phyloP scores from a whole-genome alignment of 2,113 vertebrate genomes.

The Arizona elegans region DNA sequence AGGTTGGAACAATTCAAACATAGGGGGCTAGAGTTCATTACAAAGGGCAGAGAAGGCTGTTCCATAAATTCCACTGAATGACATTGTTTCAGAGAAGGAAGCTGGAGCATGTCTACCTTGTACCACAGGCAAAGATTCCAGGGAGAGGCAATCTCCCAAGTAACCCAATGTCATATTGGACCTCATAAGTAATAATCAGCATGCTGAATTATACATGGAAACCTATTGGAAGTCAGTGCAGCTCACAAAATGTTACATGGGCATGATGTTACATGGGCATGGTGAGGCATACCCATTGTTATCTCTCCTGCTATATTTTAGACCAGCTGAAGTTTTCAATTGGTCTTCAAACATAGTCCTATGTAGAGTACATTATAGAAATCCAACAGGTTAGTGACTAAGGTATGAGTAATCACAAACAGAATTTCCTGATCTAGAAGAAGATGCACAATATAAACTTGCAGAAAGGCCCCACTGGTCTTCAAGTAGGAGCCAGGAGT shows the following conservation, averaged over 20 bases:
- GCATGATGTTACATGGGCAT: not conserved
- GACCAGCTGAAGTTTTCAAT: not conserved
- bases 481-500: not conserved
- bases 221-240: not conserved
- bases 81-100: not conserved
- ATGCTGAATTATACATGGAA: not conserved
- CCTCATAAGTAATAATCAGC: not conserved
- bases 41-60: not conserved
- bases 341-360: not conserved
- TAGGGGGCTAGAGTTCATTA: not conserved
- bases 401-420: not conserved
- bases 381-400: not conserved
- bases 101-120: not conserved
- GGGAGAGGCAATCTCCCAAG: not conserved
- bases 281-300: not conserved
- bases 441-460: not conserved
- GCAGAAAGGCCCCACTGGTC: not conserved
- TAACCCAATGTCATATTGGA: not conserved
- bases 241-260: not conserved
- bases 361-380: not conserved
- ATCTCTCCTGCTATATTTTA: not conserved
- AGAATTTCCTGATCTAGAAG: not conserved
- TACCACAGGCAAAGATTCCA: not conserved
- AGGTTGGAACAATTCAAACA: not conserved
- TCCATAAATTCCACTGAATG: not conserved